These are phyloP conservation scores for Menidia beryllina DNA, from an alignment of 2,113 vertebrate genomes.

Conservation along the genomic window DNA sequence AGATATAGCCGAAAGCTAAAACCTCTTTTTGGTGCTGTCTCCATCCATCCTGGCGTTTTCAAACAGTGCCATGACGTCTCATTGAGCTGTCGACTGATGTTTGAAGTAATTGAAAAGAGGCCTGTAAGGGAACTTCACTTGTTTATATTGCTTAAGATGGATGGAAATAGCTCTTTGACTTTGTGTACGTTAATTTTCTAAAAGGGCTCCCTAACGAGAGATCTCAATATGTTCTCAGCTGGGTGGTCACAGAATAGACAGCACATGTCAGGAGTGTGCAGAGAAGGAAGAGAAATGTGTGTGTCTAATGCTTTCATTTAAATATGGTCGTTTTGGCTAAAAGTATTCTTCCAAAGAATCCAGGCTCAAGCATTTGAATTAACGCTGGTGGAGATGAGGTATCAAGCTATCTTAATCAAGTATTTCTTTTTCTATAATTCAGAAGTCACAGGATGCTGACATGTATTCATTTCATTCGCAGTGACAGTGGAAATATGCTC, in stretches of 20 bases:
- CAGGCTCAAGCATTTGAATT: not conserved
- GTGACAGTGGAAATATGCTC: conserved; percentile 50
- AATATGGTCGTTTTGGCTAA: too few relatives aligned
- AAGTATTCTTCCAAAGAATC: not conserved
- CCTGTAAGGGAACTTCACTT: conserved; percentile 31
- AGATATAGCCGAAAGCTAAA: not conserved
- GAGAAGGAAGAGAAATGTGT: not conserved
- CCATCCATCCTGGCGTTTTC: conserved; percentile 52
- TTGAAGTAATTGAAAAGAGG: conserved; percentile 45
- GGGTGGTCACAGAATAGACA: conserved; percentile 1
- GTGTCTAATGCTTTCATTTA: conserved; percentile 14
- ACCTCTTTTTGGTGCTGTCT: not conserved
- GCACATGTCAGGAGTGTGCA: not conserved
- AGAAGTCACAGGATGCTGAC: not conserved
- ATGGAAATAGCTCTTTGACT: conserved; percentile 26
- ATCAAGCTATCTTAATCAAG: too few relatives aligned
- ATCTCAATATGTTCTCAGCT: conserved; percentile 6
- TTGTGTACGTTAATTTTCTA: conserved; percentile 15
- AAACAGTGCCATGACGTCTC: conserved; percentile 55
- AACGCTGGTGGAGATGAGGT: too few relatives aligned
- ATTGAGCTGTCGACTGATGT: conserved; percentile 57
- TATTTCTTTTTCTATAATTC: too few relatives aligned
- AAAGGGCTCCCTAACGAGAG: conserved; percentile 1
- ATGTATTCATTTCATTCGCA: not conserved
- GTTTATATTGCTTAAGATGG: conserved; percentile 56